phyloP scores from a whole-genome alignment of 2,113 vertebrate genomes.

The Alethe diademata region DNA sequence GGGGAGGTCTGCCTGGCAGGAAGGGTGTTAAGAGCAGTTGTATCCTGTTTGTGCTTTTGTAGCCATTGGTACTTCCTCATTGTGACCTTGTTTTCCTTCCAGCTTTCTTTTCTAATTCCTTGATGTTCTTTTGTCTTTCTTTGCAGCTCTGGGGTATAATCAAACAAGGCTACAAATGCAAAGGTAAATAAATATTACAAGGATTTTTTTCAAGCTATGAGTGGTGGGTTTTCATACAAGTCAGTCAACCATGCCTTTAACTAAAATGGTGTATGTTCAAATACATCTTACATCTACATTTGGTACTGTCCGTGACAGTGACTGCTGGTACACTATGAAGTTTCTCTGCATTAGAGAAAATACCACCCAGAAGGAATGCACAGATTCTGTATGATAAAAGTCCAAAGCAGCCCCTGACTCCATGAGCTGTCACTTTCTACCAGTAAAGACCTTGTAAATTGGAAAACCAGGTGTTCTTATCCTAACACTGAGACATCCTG shows the following conservation, averaged over 20 bases:
- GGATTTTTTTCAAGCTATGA: neutral
- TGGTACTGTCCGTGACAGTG: neutral
- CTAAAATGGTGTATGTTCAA: neutral
- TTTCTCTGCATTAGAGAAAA: neutral
- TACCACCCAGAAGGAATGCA: neutral
- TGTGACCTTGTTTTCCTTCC: conserved; percentile 66
- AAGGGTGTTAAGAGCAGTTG: conserved; percentile 80
- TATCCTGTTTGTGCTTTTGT: conserved; percentile 82
- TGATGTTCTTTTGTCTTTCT: conserved; percentile 66
- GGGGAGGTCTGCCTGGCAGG: conserved; percentile 68
- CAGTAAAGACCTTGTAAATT: neutral
- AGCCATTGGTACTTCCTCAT: conserved; percentile 66
- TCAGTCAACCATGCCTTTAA: neutral
- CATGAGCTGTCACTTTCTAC: neutral
- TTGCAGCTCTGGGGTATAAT: conserved; percentile 98
- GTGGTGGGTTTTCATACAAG: neutral
- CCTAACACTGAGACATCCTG: neutral
- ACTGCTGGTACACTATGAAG: neutral
- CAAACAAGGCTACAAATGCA: conserved; percentile 98
- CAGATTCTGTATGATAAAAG: neutral
- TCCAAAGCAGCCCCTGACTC: neutral
- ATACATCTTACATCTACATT: neutral
- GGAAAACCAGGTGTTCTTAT: neutral
- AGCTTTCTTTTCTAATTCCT: conserved; percentile 58
- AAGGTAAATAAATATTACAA: conserved; percentile 81